Evolutionary conservation across 2,113 vertebrate genomes (phyloP).

Genomic region (Chrysochloris asiatica): DNA sequence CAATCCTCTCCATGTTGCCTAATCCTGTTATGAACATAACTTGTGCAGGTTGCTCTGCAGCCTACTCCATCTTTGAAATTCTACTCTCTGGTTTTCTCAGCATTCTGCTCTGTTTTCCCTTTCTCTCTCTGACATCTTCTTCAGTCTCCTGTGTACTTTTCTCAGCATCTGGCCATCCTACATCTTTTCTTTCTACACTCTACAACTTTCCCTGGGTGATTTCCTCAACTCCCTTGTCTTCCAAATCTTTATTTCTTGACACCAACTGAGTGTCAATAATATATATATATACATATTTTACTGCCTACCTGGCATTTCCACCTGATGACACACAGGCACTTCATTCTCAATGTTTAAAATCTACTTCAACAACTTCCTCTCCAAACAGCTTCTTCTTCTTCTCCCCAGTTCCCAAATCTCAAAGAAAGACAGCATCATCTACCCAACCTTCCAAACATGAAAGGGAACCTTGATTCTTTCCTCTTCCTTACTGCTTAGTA

Average conservation of each 20-base stretch:
- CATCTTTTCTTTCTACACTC: background rate
- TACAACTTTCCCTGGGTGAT: background rate
- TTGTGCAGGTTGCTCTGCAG: background rate
- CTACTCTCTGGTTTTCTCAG: slow-evolving; percentile 3
- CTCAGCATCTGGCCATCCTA: background rate
- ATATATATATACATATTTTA: slow-evolving; percentile 5
- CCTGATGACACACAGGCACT: background rate
- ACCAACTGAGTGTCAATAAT: background rate
- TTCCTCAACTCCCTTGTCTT: slow-evolving; percentile 29
- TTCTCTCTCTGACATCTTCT: background rate
- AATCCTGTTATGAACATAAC: background rate
- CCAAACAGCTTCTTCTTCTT: slow-evolving; percentile 19
- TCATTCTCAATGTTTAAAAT: slow-evolving; percentile 45
- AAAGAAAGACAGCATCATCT: background rate
- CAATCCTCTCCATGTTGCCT: background rate
- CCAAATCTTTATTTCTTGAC: background rate
- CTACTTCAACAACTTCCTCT: slow-evolving; percentile 23
- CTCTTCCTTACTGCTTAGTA: background rate
- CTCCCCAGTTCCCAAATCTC: background rate
- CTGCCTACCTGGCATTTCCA: background rate
- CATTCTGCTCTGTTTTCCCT: background rate
- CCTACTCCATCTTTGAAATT: background rate
- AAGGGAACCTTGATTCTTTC: background rate
- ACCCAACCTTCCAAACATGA: slow-evolving; percentile 6
- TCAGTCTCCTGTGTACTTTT: background rate